Conservation (phyloP, 1,140 invertebrate genomes). For the Atta texana region DNA sequence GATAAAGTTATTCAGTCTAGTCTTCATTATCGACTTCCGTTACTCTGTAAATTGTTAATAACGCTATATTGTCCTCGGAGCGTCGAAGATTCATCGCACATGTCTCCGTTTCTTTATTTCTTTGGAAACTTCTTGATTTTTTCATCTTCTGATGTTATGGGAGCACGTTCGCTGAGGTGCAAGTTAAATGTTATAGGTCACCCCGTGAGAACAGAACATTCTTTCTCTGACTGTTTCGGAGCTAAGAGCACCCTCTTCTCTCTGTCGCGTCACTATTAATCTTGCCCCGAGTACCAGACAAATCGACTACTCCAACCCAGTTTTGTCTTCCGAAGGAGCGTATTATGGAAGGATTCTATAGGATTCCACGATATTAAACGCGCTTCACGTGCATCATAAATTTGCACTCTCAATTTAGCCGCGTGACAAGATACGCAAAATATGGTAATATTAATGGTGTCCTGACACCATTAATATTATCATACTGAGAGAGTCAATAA, state of each 20-base stretch:
- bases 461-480: conserved; percentile 7
- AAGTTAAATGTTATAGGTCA: conserved; percentile 27
- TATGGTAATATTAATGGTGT: no score
- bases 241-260: not conserved
- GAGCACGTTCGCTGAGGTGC: not conserved
- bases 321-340: conserved; percentile 35
- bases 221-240: conserved; percentile 24
- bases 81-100: not conserved
- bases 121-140: conserved; percentile 7
- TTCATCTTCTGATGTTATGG: conserved; percentile 2
- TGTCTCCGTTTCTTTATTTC: not conserved
- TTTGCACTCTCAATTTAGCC: not conserved
- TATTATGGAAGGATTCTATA: not conserved
- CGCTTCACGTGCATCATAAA: conserved; percentile 9
- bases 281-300: conserved; percentile 10
- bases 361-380: conserved; percentile 39
- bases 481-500: not conserved
- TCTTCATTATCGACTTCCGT: not conserved
- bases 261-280: conserved; percentile 42
- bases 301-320: conserved; percentile 34
- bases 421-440: conserved; percentile 21
- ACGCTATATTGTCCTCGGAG: not conserved
- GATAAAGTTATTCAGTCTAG: not conserved
- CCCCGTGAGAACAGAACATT: not conserved
- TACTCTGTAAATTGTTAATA: not conserved